Conservation (phyloP, 2,797 vertebrate species). For the Centropyge bicolor region DNA sequence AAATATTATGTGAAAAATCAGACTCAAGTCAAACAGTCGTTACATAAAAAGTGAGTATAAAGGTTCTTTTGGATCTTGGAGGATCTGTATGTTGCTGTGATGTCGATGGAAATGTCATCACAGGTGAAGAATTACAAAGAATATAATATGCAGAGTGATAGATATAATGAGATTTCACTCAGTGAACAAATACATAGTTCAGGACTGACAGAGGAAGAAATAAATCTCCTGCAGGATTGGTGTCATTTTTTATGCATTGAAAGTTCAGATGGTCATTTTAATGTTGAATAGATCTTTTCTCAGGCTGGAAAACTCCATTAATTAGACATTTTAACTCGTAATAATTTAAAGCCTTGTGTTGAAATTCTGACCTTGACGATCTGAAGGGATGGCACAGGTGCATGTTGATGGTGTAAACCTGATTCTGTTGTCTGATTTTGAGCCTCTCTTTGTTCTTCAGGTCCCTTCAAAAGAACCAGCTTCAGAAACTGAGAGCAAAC, state of each 20-base stretch:
- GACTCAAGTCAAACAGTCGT: no score
- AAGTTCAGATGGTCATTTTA: background rate
- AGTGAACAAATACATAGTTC: no score
- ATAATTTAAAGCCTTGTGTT: background rate
- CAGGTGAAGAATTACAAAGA: background rate
- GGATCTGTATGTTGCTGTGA: background rate
- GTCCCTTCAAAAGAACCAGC: constrained; percentile 91
- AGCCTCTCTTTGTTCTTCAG: constrained; percentile 73
- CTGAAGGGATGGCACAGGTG: background rate
- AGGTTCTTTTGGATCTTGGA: background rate
- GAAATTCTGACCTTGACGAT: background rate
- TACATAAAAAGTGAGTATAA: background rate
- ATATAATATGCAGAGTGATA: no score
- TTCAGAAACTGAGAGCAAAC: constrained; percentile 89
- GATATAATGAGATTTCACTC: no score
- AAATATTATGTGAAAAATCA: no score
- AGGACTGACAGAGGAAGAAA: background rate
- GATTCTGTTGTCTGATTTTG: background rate
- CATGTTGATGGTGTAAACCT: background rate
- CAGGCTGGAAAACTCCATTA: background rate
- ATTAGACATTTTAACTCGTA: background rate
- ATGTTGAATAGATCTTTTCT: background rate
- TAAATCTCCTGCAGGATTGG: background rate
- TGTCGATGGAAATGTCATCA: background rate
- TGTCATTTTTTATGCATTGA: background rate